Evolutionary conservation across 1,140 invertebrate genomes (phyloP).

Genomic region (Drosophila nannoptera): DNA sequence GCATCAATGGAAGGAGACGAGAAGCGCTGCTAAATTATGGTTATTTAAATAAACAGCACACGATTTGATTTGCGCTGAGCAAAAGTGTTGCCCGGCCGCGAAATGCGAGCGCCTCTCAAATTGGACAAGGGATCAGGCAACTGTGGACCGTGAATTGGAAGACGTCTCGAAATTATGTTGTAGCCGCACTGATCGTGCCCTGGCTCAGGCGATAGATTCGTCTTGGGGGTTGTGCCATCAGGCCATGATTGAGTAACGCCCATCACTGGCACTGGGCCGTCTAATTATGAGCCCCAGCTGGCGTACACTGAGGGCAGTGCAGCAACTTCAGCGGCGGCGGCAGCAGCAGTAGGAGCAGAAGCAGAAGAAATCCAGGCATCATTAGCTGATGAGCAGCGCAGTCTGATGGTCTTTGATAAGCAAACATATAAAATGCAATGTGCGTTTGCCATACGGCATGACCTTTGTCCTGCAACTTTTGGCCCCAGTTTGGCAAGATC

Average conservation of each 20-base stretch:
- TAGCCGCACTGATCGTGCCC: constrained; percentile 58
- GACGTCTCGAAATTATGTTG: constrained; percentile 69
- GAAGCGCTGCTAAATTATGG: constrained; percentile 67
- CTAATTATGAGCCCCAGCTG: constrained; percentile 61
- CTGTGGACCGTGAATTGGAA: constrained; percentile 2
- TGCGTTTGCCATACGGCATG: constrained; percentile 42
- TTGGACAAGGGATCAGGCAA: constrained; percentile 48
- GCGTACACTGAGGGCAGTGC: constrained; percentile 15
- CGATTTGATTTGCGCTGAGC: constrained; percentile 73
- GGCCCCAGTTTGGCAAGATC: constrained; percentile 8
- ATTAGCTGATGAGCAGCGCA: constrained; percentile 65
- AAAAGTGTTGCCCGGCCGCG: constrained; percentile 67
- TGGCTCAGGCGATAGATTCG: constrained; percentile 42
- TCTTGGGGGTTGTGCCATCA: constrained; percentile 72
- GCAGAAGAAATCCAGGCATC: constrained; percentile 37
- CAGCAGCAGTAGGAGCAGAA: constrained; percentile 12
- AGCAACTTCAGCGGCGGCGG: constrained; percentile 33
- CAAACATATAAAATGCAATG: constrained; percentile 59
- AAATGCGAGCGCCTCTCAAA: constrained; percentile 65
- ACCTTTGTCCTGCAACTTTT: constrained; percentile 23
- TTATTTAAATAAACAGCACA: constrained; percentile 80
- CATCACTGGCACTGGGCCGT: constrained; percentile 55
- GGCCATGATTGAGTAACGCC: constrained; percentile 78
- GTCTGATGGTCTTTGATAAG: constrained; percentile 60
- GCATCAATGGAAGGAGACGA: constrained; percentile 11